Evolutionary conservation across 2,888 invertebrate species (phyloP), one percentile per base, ranked within the genome.

Genomic region (Nymphalis urticae): DNA sequence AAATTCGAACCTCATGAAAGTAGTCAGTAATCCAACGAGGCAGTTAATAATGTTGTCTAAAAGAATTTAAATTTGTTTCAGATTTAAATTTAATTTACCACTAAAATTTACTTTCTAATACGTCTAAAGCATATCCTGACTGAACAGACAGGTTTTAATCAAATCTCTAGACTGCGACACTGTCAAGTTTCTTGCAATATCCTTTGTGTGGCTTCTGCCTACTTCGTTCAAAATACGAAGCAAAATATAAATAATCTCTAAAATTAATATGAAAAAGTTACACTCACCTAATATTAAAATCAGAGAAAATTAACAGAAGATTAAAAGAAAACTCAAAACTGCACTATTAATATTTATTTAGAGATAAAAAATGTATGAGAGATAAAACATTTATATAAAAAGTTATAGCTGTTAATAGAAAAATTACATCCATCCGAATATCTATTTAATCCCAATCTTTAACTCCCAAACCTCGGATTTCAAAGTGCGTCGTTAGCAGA

Each of bases 401-500:
- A 10, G 4, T 4, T 42, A 3, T 4, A 42, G 42, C 13, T 42
- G 13, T 13, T 13, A 42, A 42, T 42, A 13, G 42, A 42, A 13
- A 13, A 13, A 32, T 32, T 5, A 32, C 27, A 6, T 32, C 42
- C 13, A 13, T 13, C 42, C 42, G 42, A 56, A 56, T 27, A 56
- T 27, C 17, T 56, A 56, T n/a, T 17, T 24, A 32, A 32, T 56
- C 62, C 53, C 53, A 67, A 60, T 79, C 77, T 80, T 83, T 81
- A 79, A 78, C 75, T 67, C 75, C 73, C 72, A 75, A 75, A 72
- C 75, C 73, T 76, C 75, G 75, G 79, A 77, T 77, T 81, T 78
- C 75, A 83, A 85, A 88, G 82, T 84, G 89, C 87, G 85, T 89
- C 88, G 90, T 89, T 89, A 89, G 90, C 89, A 88, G 83, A 84